Conservation (phyloP, 2,113 vertebrate genomes). For the Galbula dea region DNA sequence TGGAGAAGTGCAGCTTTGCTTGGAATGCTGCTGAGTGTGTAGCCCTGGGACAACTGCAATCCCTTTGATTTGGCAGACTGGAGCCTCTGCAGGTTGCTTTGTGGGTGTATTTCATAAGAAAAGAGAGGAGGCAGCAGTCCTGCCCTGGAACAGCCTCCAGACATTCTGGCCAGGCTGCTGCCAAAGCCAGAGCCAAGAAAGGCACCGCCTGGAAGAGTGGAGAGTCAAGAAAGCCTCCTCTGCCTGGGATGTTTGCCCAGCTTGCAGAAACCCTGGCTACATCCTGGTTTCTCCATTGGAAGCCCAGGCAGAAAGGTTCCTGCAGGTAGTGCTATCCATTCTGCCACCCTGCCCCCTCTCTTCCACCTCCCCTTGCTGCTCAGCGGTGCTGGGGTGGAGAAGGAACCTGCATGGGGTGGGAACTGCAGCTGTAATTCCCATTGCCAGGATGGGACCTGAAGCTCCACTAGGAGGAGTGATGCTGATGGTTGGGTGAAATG, state of each 20-base stretch:
- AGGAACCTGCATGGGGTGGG: neutral
- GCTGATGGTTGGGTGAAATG: accelerated
- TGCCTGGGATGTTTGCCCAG: conserved; percentile 24
- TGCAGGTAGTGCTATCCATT: conserved; percentile 11
- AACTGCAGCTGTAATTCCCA: neutral
- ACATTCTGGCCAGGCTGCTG: conserved; percentile 53
- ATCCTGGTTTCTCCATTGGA: neutral
- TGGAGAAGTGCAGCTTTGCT: conserved; percentile 30
- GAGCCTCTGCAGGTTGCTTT: conserved; percentile 49
- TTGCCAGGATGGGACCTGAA: neutral
- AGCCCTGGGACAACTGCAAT: conserved; percentile 54
- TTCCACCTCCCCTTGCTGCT: neutral
- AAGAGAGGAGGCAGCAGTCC: conserved; percentile 57
- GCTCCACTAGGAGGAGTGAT: conserved; percentile 8
- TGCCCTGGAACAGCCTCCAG: conserved; percentile 63
- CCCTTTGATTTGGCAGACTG: conserved; percentile 64
- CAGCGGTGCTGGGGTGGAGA: neutral
- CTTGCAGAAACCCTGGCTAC: conserved; percentile 45
- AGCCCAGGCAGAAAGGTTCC: conserved; percentile 19
- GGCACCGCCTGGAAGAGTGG: conserved; percentile 50
- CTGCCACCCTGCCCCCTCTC: conserved; percentile 7
- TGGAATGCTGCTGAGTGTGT: conserved; percentile 61
- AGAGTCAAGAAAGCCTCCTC: conserved; percentile 49
- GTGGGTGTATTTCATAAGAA: conserved; percentile 64
- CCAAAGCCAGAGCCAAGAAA: conserved; percentile 52